These are phyloP conservation scores for Emydura subglobosa DNA, from an alignment of 2,113 vertebrate species.

Conservation along the genomic window DNA sequence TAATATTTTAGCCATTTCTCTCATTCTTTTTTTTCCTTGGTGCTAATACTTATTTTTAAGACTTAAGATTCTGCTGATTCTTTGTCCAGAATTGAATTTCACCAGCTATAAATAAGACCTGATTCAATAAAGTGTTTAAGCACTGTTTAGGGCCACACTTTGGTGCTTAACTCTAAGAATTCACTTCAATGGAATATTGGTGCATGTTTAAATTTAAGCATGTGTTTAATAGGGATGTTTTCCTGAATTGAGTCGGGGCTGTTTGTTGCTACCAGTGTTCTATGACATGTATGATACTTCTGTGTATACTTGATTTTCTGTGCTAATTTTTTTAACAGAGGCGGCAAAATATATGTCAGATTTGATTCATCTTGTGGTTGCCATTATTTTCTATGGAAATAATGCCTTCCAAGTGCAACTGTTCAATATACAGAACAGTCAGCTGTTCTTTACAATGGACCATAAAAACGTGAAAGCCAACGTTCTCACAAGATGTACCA, in stretches of 20 bases:
- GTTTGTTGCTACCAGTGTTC: constrained; percentile 12
- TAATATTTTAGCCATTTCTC: neutral
- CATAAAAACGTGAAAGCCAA: constrained; percentile 1
- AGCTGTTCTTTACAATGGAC: neutral
- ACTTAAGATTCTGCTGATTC: neutral
- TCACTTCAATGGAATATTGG: constrained; percentile 5
- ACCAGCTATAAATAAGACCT: neutral
- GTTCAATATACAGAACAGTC: constrained; percentile 29
- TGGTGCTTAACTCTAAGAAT: neutral
- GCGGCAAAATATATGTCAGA: neutral
- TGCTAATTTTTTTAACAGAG: constrained; percentile 27
- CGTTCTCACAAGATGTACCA: neutral
- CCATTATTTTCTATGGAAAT: constrained; percentile 51
- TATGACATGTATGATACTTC: neutral
- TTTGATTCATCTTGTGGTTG: constrained; percentile 61
- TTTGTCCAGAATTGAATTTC: neutral
- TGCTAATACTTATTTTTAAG: neutral
- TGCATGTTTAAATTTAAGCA: constrained; percentile 23
- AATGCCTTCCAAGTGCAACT: constrained; percentile 36
- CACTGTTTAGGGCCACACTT: neutral
- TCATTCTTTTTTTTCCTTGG: neutral
- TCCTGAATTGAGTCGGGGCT: constrained; percentile 10
- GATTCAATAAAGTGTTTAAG: neutral
- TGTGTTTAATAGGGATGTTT: neutral
- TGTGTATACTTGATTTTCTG: constrained; percentile 28